Conservation (phyloP, 1,140 invertebrate genomes). For the Procambarus clarkii region DNA sequence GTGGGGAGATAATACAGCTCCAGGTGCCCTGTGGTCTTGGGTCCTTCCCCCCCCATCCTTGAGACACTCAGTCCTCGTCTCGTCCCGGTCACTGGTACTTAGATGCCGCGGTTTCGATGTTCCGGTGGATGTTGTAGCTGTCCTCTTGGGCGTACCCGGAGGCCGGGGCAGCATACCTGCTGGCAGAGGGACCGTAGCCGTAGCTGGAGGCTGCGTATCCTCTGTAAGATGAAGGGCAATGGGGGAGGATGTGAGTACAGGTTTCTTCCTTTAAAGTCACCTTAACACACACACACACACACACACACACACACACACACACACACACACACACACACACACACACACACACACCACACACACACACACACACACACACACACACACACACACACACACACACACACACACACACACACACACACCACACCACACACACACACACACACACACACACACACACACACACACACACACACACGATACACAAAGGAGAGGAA, state of each 20-base stretch:
- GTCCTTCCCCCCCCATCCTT: not conserved
- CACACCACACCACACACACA: too few species aligned
- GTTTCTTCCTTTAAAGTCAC: not conserved
- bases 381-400: not conserved
- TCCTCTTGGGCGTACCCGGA: conserved; percentile 26
- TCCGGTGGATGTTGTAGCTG: conserved; percentile 39
- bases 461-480: too few species aligned
- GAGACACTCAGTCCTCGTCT: not conserved
- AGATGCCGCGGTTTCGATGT: conserved; percentile 29
- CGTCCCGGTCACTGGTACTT: conserved; percentile 35
- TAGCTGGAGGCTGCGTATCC: not conserved
- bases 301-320: not conserved
- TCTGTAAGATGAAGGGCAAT: not conserved
- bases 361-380: not conserved
- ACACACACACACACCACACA: not conserved
- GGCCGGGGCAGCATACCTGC: conserved; percentile 5
- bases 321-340: not conserved
- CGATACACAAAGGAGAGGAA: too few species aligned
- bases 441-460: too few species aligned
- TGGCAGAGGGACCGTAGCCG: not conserved
- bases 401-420: too few species aligned
- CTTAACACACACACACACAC: not conserved
- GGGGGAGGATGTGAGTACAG: not conserved
- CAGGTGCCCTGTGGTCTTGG: not conserved
- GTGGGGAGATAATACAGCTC: not conserved